phyloP scores from a whole-genome alignment of 2,113 vertebrate genomes.

The Pholis gunnellus region DNA sequence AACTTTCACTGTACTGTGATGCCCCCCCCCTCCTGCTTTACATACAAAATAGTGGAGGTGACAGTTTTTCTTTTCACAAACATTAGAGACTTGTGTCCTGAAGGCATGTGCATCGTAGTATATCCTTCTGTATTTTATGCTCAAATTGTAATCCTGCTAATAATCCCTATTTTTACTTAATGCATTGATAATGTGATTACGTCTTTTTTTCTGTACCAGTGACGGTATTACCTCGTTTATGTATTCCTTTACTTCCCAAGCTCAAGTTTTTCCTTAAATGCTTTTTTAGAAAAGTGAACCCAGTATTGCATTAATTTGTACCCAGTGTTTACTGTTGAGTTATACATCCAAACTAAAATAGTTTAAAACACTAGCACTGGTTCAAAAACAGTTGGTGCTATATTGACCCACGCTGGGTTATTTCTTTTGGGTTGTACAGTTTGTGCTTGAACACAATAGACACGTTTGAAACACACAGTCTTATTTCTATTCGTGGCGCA shows the following conservation, averaged over 20 bases:
- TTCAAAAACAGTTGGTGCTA: background rate
- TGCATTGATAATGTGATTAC: background rate
- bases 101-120: background rate
- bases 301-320: background rate
- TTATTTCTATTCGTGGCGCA: background rate
- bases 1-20: background rate
- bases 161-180: background rate
- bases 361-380: background rate
- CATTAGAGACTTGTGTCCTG: too few species aligned
- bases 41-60: background rate
- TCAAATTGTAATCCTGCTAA: background rate
- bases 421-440: background rate
- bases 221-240: background rate
- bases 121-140: background rate
- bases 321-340: background rate
- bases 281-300: background rate
- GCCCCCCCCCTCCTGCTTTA: background rate
- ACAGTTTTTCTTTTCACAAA: too few species aligned
- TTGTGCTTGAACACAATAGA: background rate
- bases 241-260: background rate
- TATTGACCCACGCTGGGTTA: background rate
- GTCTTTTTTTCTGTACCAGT: background rate
- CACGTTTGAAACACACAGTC: background rate
- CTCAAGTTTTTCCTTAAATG: too few species aligned
- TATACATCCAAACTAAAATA: too few species aligned